A percentile compares a stretch with the other conserved stretches of the same genome.
phyloP scores from a whole-genome alignment of 2,113 vertebrate genomes.

The Salvelinus fontinalis region DNA sequence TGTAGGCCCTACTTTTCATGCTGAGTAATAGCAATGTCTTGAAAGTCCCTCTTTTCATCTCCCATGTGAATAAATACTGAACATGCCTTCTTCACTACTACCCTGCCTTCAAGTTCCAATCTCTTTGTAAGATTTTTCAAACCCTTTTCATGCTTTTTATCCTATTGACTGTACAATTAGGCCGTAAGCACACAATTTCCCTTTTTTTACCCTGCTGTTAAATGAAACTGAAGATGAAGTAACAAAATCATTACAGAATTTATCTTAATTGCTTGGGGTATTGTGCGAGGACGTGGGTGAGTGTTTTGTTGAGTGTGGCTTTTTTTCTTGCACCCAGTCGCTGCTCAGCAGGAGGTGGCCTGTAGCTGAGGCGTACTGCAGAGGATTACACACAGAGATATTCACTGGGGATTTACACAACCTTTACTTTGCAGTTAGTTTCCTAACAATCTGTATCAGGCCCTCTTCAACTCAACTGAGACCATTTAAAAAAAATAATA shows the following conservation, averaged over 20 bases:
- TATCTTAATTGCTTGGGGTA: neutral
- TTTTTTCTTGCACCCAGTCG: neutral
- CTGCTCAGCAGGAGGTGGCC: neutral
- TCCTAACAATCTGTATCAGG: no score
- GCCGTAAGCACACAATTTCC: neutral
- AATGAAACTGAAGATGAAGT: neutral
- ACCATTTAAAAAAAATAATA: no score
- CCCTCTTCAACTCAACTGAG: no score
- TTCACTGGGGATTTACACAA: no score
- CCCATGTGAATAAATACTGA: constrained; percentile 3
- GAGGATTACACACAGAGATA: neutral
- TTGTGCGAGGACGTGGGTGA: neutral
- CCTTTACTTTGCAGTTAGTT: no score
- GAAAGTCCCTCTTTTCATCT: neutral
- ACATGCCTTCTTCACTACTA: neutral
- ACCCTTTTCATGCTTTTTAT: no score
- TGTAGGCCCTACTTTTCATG: neutral
- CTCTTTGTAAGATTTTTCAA: neutral
- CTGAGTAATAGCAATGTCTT: neutral
- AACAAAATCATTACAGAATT: neutral
- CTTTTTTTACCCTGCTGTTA: neutral
- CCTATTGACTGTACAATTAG: neutral
- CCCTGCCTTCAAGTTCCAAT: neutral
- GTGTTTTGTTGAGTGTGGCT: neutral
- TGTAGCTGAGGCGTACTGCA: neutral